Percentiles rank a stretch among this genome's conserved stretches.
Evolutionary conservation across 2,888 invertebrate species (phyloP).

Genomic region (Gandaritis pyraliata): DNA sequence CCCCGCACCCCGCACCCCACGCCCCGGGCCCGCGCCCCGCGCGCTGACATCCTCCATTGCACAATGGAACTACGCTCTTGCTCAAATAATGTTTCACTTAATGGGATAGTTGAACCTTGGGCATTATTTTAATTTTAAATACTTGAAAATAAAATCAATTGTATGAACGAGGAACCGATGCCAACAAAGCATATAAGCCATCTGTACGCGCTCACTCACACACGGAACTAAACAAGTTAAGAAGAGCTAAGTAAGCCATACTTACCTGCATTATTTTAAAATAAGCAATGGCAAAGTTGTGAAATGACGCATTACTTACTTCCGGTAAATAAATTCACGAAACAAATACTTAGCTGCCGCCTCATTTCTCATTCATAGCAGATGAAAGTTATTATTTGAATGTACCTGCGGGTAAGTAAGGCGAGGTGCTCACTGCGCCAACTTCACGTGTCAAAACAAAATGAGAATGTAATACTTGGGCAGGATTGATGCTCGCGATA

Average conservation of each 20-base stretch:
- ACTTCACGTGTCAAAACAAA: not conserved
- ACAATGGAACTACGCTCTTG: not conserved
- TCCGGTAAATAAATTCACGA: not conserved
- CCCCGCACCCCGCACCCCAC: no score
- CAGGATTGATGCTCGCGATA: constrained; percentile 27
- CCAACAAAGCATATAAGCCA: no score
- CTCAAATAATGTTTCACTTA: not conserved
- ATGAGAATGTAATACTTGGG: constrained; percentile 5
- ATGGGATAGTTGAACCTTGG: not conserved
- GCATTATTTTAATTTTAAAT: no score
- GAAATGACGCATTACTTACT: no score
- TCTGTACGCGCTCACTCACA: no score
- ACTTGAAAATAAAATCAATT: no score
- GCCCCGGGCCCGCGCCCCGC: no score
- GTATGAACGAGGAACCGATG: no score
- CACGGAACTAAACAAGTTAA: no score
- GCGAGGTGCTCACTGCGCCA: not conserved
- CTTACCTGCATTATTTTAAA: no score
- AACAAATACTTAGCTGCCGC: not conserved
- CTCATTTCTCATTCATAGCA: not conserved
- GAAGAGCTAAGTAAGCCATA: no score
- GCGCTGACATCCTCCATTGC: not conserved
- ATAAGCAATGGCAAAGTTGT: no score
- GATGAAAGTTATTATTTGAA: not conserved
- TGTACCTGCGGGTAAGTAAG: not conserved